Conservation (phyloP, 2,888 invertebrate genomes). For the Reticulitermes lucifugus region DNA sequence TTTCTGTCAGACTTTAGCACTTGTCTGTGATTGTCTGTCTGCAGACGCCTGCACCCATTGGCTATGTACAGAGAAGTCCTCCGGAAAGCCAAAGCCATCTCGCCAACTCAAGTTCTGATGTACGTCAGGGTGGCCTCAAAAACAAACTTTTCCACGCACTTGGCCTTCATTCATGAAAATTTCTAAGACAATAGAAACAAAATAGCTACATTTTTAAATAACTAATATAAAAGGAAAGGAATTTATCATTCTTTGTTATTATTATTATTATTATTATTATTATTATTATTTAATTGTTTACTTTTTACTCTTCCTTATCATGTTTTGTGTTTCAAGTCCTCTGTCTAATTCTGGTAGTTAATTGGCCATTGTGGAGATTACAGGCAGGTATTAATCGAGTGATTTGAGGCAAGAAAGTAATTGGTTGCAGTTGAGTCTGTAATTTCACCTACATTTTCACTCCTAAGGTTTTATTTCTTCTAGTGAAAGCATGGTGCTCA, state of each 20-base stretch:
- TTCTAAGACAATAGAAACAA: slow-evolving; percentile 22
- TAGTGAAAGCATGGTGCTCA: neutral
- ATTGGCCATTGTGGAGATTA: too few relatives aligned
- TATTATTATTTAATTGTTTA: slow-evolving; percentile 12
- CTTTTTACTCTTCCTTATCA: slow-evolving; percentile 7
- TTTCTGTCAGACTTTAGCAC: slow-evolving; percentile 24
- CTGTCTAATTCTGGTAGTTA: neutral
- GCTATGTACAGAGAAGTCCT: slow-evolving; percentile 59
- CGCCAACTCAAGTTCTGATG: slow-evolving; percentile 60
- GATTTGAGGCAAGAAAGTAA: too few relatives aligned
- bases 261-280: slow-evolving; percentile 26
- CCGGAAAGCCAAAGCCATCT: slow-evolving; percentile 50
- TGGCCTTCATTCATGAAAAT: slow-evolving; percentile 68
- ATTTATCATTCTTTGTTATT: slow-evolving; percentile 41
- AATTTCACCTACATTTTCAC: too few relatives aligned
- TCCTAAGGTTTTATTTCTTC: neutral
- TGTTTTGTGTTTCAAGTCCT: slow-evolving; percentile 1
- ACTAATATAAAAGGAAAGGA: slow-evolving; percentile 15
- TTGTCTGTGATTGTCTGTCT: slow-evolving; percentile 53
- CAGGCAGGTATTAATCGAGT: too few relatives aligned
- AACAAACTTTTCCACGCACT: slow-evolving; percentile 88
- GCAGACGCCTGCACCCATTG: slow-evolving; percentile 58
- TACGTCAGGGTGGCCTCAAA: slow-evolving; percentile 80
- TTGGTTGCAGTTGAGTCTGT: too few relatives aligned
- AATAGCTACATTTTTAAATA: slow-evolving; percentile 19